Base-by-base conservation (phyloP, 2,888 invertebrate genomes). In the Thymelicus sylvestris region DNA sequence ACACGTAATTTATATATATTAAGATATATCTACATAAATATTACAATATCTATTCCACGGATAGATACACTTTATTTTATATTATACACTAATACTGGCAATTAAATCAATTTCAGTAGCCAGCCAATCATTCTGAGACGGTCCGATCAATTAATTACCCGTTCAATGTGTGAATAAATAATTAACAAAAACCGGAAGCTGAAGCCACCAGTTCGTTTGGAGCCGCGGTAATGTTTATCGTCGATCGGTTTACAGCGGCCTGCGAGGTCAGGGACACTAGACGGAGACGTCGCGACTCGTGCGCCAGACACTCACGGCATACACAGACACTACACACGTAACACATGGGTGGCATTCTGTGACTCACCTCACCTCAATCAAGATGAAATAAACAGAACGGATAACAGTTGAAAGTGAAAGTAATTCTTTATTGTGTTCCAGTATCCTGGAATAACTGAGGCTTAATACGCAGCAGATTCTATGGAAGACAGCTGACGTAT, bases 231-330 rank as follows among this genome's bases (percentile, higher is more conserved):
- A 65, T 65, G 15, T 19, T 52, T 52, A 52, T 65, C 41, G 15
- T 13, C 65, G 55, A 39, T 15, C 41, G 65, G 19, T 52, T 50
- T 44, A 55, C 41, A 24, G 24, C 44, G 44, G 8, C 55, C 41
- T 41, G 55, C 55, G 55, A n/a, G 65, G 65, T 65, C 65, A 65
- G 44, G 44, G 66, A 57, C 41, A 66, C 57, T 57, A 13, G 65
- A 52, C 50, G 50, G 19, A 3, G 19, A 15, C 15, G 2, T 7
- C 10, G 3, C 15, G 15, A 15, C 50, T 7, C 50, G 15, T 8
- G 44, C 31, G 31, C 31, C 31, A 31, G 31, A 31, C 31, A 24
- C 2, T 24, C 24, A 31, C 31, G 31, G 31, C 31, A 31, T 31
- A 31, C 19, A 19, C 19, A n/a, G 1, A 31, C 31, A 31, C 3